Evolutionary conservation across 2,888 invertebrate genomes (phyloP).

Genomic region (Pantelozetes paolii): DNA sequence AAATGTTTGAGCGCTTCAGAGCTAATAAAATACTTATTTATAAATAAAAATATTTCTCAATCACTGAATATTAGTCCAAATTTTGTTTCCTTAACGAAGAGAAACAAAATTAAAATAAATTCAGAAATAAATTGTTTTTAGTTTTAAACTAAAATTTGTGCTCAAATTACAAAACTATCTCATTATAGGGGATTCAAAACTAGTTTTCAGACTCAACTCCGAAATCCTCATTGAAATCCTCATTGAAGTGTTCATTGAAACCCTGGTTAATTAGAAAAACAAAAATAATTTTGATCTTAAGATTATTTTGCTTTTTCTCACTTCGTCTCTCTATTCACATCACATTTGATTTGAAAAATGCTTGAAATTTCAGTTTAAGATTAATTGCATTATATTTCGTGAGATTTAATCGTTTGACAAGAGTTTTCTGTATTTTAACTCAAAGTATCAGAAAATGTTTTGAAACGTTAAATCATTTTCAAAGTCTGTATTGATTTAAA

Average conservation of each 20-base stretch:
- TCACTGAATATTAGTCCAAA: neutral
- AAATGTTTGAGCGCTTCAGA: too few relatives aligned
- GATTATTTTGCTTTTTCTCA: constrained; percentile 11
- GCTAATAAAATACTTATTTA: too few relatives aligned
- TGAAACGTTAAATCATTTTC: too few relatives aligned
- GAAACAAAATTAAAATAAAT: neutral
- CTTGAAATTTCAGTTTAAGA: too few relatives aligned
- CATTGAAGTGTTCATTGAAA: constrained; percentile 26
- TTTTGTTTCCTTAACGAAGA: neutral
- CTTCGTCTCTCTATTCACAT: neutral
- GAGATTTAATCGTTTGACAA: too few relatives aligned
- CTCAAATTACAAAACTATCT: constrained; percentile 14
- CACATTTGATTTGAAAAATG: neutral
- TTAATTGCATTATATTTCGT: too few relatives aligned
- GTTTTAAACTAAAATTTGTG: constrained; percentile 1
- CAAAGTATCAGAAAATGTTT: too few relatives aligned
- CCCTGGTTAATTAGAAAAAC: constrained; percentile 23
- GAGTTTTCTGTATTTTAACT: too few relatives aligned
- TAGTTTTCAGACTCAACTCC: neutral
- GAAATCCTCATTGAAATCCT: constrained; percentile 31
- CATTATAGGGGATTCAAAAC: neutral
- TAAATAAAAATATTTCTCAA: neutral
- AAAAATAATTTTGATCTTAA: constrained; percentile 18
- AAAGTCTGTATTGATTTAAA: too few relatives aligned
- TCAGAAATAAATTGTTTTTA: neutral